Base-by-base conservation (phyloP, 2,888 invertebrate species). In the Phragmatobia fuliginosa region DNA sequence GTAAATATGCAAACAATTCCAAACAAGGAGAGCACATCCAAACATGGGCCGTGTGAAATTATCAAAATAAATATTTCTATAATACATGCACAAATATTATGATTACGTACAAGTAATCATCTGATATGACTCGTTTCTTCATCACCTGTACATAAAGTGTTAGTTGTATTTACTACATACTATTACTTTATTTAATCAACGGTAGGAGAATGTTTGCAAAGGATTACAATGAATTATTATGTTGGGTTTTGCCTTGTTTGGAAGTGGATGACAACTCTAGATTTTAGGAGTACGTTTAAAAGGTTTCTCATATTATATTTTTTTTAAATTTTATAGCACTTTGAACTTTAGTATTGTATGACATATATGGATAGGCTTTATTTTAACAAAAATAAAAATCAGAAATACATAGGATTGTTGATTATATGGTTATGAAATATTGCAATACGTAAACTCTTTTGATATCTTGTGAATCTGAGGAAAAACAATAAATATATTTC, bases 41-140 rank as follows among this genome's bases (percentile, higher is more conserved):
- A 65, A 65, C 65, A 65, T 65, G 65, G 65, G 38, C 56, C 65
- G 65, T 65, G 65, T 65, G 65, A 65, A 65, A 58, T 65, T 65
- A 65, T 66, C 58, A 41, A 59, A 66, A 59, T 38, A 66, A 66
- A 65, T 56, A 56, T 31, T 38, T 59, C 31, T 59, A 28, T 59
- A 59, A 59, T 59, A 59, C 32, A 8, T 38, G 33, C 41, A 31
- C 45, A 66, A 63, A 64, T 62, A 68, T 68, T 68, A 68, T 68
- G 33, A 45, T 68, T 68, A 60, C 28, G 41, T 63, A 68, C 32
- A 62, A 41, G 56, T 45, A 56, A n/a, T 62, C 32, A 56, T 31
- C 62, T 62, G 62, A 68, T 68, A 62, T 56, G 62, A 62, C 68
- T 62, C 36, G 21, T 61, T 62, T 52, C 61, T 67, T 67, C 41